These are phyloP conservation scores for Gallinago stenura DNA, from an alignment of 2,797 vertebrate genomes.

Conservation along the genomic window DNA sequence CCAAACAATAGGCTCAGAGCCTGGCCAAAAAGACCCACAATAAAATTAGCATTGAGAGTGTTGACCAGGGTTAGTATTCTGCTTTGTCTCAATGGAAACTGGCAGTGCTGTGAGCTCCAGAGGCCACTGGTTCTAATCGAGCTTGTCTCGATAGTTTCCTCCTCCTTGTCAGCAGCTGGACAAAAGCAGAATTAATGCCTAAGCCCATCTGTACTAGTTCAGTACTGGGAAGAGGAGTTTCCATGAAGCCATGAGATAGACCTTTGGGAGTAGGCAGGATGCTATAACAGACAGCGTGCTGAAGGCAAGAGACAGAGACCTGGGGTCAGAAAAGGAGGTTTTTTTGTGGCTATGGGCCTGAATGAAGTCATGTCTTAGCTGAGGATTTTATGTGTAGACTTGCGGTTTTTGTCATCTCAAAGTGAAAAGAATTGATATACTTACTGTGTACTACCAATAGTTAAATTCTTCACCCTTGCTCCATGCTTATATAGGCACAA, in stretches of 20 bases:
- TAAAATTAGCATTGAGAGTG: not conserved
- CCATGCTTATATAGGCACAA: not conserved
- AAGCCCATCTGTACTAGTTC: constrained; percentile 27
- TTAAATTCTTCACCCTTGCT: not conserved
- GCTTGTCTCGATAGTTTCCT: constrained; percentile 36
- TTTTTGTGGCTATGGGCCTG: constrained; percentile 41
- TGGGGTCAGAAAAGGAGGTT: constrained; percentile 17
- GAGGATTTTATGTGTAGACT: not conserved
- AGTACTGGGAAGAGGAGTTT: constrained; percentile 20
- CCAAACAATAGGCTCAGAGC: not conserved
- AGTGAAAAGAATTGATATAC: not conserved
- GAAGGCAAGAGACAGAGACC: constrained; percentile 15
- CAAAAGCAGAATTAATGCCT: constrained; percentile 49
- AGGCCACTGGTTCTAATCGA: constrained; percentile 23
- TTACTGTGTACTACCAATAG: not conserved
- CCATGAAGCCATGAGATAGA: constrained; percentile 18
- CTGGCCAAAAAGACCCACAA: constrained; percentile 13
- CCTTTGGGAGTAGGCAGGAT: constrained; percentile 40
- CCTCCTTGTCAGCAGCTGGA: constrained; percentile 46
- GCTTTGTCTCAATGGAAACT: constrained; percentile 31
- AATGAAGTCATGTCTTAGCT: constrained; percentile 33
- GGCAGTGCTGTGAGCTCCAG: not conserved
- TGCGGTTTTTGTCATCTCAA: not conserved
- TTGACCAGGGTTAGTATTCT: constrained; percentile 29
- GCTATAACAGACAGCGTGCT: not conserved